Percentiles rank a stretch among this genome's conserved stretches.
Conservation (phyloP, 2,113 vertebrate genomes). For the Micronisus gabar region DNA sequence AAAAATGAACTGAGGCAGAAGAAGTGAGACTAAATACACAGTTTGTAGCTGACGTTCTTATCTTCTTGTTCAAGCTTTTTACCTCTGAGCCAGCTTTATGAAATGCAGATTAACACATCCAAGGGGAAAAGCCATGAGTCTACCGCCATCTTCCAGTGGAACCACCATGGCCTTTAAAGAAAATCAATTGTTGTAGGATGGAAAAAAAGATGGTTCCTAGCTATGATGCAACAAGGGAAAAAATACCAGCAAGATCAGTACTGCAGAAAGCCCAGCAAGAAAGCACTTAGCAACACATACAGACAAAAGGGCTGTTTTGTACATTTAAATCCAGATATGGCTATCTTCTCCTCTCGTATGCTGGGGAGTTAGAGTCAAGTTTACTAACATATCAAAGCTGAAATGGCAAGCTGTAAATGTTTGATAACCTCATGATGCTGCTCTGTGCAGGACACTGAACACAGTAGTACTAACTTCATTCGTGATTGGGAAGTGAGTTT, state of each 20-base stretch:
- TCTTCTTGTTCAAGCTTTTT: constrained; percentile 19
- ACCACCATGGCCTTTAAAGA: background rate
- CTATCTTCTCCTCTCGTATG: background rate
- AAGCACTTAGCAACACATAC: background rate
- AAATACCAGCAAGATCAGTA: background rate
- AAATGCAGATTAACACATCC: background rate
- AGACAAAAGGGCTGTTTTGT: background rate
- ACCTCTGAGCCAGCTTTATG: background rate
- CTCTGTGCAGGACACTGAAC: background rate
- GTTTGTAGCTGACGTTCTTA: background rate
- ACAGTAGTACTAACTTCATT: background rate
- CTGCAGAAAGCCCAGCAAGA: background rate
- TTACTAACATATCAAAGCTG: background rate
- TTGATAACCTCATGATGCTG: background rate
- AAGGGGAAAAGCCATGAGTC: background rate
- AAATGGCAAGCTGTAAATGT: background rate
- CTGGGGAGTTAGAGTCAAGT: background rate
- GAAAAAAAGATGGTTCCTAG: background rate
- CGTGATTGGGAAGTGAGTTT: background rate
- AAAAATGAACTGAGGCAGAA: background rate
- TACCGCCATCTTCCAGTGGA: background rate
- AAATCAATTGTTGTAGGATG: background rate
- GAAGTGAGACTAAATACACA: background rate
- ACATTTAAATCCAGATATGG: background rate
- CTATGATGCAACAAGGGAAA: background rate